phyloP scores from a whole-genome alignment of 1,140 invertebrate species.

The Penaeus vannamei region DNA sequence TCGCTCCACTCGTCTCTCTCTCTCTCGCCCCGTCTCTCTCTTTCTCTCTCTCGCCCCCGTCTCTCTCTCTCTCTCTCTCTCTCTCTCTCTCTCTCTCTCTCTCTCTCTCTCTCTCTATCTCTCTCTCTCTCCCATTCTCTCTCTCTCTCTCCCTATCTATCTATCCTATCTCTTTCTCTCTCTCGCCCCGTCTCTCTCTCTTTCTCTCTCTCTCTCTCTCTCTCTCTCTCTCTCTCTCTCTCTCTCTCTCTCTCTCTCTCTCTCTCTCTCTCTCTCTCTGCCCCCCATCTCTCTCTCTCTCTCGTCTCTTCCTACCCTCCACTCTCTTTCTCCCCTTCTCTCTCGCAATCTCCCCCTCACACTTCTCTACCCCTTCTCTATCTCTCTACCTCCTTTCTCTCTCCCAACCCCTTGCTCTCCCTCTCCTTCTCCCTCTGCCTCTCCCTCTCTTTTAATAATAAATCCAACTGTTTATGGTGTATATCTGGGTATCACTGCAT shows the following conservation, averaged over 20 bases:
- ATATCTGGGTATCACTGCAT: too few species aligned
- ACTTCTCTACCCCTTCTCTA: too few species aligned
- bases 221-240: slow-evolving; percentile 24
- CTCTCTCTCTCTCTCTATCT: neutral
- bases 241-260: slow-evolving; percentile 14
- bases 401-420: too few species aligned
- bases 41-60: slow-evolving; percentile 27
- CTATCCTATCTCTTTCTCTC: neutral
- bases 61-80: neutral
- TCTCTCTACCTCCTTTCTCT: too few species aligned
- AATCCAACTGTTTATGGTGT: too few species aligned
- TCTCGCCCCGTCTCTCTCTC: neutral
- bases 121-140: neutral
- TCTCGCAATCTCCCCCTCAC: too few species aligned
- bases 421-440: too few species aligned
- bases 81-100: neutral
- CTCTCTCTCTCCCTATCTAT: slow-evolving; percentile 12
- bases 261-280: neutral
- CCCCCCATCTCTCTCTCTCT: neutral
- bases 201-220: neutral
- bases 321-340: neutral
- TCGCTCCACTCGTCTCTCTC: neutral
- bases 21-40: neutral
- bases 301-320: too few species aligned
- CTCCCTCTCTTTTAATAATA: too few species aligned